Conservation (phyloP, 1,140 invertebrate species). For the Pseudomyrmex gracilis region DNA sequence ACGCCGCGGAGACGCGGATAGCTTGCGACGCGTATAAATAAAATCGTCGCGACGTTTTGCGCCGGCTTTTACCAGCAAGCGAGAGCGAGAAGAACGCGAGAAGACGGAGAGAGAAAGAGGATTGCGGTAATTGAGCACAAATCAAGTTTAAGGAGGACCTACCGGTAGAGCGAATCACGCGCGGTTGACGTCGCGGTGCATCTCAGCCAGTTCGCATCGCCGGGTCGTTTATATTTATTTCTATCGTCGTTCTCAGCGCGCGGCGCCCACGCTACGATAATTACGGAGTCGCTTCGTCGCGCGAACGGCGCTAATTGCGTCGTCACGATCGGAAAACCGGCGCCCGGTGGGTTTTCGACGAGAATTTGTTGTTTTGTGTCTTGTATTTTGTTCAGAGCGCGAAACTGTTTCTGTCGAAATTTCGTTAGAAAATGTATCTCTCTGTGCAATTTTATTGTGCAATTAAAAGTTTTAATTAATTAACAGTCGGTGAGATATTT, state of each 20-base stretch:
- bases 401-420: constrained; percentile 21
- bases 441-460: neutral
- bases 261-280: constrained; percentile 67
- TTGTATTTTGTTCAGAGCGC: constrained; percentile 53
- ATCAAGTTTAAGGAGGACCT: constrained; percentile 81
- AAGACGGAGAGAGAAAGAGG: neutral
- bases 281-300: constrained; percentile 47
- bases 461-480: neutral
- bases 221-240: constrained; percentile 64
- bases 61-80: constrained; percentile 66
- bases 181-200: constrained; percentile 31
- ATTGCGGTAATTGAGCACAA: constrained; percentile 85
- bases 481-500: too few relatives aligned
- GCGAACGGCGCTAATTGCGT: constrained; percentile 62
- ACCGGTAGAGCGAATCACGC: constrained; percentile 43
- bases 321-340: constrained; percentile 43
- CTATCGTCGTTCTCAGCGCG: constrained; percentile 34
- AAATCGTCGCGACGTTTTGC: constrained; percentile 78
- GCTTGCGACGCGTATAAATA: constrained; percentile 82
- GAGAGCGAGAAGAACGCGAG: neutral
- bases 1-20: constrained; percentile 76
- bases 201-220: constrained; percentile 1
- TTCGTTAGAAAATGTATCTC: neutral
- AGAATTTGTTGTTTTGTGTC: constrained; percentile 55
- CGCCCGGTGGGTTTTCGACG: constrained; percentile 62